phyloP scores from a whole-genome alignment of 2,888 invertebrate species.

The Branchipolynoe longqiensis region DNA sequence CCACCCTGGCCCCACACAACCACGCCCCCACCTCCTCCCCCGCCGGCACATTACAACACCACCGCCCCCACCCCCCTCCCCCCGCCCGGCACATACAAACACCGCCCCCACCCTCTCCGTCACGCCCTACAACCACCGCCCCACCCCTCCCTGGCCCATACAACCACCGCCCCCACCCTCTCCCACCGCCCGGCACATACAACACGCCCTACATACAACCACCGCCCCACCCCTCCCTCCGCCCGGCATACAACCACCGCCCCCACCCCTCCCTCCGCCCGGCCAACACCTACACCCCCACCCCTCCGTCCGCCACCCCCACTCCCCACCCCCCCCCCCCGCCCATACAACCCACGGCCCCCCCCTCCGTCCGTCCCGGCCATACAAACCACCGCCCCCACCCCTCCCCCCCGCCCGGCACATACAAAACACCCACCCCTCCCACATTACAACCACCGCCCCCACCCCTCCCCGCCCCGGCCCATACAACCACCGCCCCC shows the following conservation, averaged over 20 bases:
- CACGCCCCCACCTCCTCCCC: background rate
- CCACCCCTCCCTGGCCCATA: background rate
- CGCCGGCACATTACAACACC: background rate
- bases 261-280: background rate
- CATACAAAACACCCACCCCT: background rate
- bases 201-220: background rate
- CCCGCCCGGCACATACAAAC: background rate
- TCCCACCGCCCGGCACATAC: background rate
- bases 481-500: too few species aligned
- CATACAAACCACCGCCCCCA: background rate
- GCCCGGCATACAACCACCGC: too few species aligned
- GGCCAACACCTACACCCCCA: background rate
- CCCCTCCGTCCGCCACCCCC: background rate
- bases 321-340: background rate
- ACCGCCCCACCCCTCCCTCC: background rate
- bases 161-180: background rate
- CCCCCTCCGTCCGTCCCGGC: background rate
- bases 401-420: background rate
- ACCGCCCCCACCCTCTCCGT: background rate
- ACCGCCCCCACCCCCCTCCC: background rate
- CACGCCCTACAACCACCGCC: background rate
- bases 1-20: background rate
- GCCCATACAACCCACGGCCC: background rate
- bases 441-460: too few species aligned
- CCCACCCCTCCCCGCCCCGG: too few species aligned